Evolutionary conservation across 2,888 invertebrate genomes (phyloP).

Genomic region (Anodontia alba): DNA sequence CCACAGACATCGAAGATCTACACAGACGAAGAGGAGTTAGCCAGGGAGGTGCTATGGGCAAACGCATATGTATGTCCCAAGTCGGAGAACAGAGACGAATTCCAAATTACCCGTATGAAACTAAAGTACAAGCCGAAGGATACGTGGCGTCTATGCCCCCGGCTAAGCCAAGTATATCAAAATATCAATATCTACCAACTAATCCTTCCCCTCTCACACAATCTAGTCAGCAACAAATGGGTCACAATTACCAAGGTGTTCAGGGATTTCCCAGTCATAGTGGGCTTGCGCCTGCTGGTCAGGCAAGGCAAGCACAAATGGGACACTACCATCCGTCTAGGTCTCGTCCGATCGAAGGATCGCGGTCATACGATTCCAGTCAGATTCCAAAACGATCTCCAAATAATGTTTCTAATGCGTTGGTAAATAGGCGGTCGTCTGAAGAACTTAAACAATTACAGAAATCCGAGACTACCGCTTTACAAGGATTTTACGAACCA

Average conservation of each 20-base stretch:
- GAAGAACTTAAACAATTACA: background rate
- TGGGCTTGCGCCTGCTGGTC: constrained; percentile 13
- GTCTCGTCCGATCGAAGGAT: background rate
- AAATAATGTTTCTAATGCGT: background rate
- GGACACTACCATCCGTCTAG: constrained; percentile 18
- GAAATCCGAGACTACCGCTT: constrained; percentile 42
- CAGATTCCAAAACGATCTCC: background rate
- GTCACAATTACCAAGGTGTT: background rate
- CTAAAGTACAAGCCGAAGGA: background rate
- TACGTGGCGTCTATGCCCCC: background rate
- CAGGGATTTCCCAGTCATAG: background rate
- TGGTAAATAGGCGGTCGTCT: background rate
- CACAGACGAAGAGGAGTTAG: constrained; percentile 21
- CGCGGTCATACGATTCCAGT: background rate
- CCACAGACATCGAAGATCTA: constrained; percentile 53
- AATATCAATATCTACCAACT: constrained; percentile 3
- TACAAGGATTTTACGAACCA: constrained; percentile 60
- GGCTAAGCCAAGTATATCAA: background rate
- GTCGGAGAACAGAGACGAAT: constrained; percentile 1
- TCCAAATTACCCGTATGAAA: background rate
- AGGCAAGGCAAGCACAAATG: constrained; percentile 31
- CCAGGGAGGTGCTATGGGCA: constrained; percentile 28
- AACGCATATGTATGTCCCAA: constrained; percentile 39
- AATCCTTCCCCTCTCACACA: background rate
- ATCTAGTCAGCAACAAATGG: constrained; percentile 1